These are phyloP conservation scores for Amazonetta brasiliensis DNA, from an alignment of 2,797 vertebrate genomes.

Conservation along the genomic window DNA sequence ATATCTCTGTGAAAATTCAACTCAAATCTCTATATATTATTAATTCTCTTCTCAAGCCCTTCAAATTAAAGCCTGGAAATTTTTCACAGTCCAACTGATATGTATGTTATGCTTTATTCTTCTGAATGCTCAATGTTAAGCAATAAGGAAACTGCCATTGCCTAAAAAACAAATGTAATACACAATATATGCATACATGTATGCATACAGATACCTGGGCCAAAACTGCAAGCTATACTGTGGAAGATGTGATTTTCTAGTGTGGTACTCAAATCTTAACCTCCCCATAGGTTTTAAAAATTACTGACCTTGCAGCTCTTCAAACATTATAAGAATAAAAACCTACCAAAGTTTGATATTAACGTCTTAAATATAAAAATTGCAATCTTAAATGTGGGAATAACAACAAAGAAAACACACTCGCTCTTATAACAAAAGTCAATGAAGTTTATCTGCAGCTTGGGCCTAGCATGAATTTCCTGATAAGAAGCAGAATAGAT, in stretches of 20 bases:
- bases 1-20: not conserved
- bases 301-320: not conserved
- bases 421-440: not conserved
- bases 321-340: not conserved
- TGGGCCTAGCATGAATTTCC: not conserved
- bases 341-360: not conserved
- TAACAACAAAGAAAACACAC: not conserved
- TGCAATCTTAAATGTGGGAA: not conserved
- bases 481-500: not conserved
- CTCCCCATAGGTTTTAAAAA: not conserved
- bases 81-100: not conserved
- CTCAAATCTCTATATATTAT: accelerated
- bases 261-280: not conserved
- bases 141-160: not conserved
- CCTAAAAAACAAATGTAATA: not conserved
- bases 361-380: not conserved
- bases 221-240: not conserved
- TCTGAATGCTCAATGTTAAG: not conserved
- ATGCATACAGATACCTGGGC: not conserved
- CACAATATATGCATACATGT: not conserved
- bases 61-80: not conserved
- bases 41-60: not conserved
- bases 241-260: not conserved
- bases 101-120: not conserved
- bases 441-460: not conserved